Evolutionary conservation across 2,113 vertebrate species (phyloP), one percentile per base, ranked within the genome.

Genomic region (Uropsilus gracilis): DNA sequence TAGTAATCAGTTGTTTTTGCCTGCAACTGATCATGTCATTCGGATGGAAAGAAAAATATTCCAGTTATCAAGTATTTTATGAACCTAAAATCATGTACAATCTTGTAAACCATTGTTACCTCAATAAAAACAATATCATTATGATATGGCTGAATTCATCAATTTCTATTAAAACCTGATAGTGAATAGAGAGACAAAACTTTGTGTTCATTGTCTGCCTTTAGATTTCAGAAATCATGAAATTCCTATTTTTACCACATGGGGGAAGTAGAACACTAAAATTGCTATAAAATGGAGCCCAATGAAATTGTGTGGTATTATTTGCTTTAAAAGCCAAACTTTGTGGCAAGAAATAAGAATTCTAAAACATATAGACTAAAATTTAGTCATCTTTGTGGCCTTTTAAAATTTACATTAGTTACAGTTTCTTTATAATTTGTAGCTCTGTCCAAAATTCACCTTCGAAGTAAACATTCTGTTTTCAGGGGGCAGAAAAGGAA

Each of bases 211-310:
- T 32, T 11, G 1, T 90, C 7, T 32, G 20, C 32, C 1, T 68
- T 78, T 44, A 13, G 24, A 86, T 34, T 80, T 80, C 37, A 89
- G 76, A 93, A 95, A 85, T 39, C 12, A 76, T 77, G 32, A 87
- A 88, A 50, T 95, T 91, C 44, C 64, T 59, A 53, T 85, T 87
- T 68, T 90, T 5, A 93, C 91, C 97, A 96, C 83, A 59, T 83
- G 96, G 42, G 57, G 94, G 95, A 44, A 94, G 93, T 73, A 97
- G 86, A 94, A 89, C 22, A 87, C 86, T 48, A 84, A 86, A 66
- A 93, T 63, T 88, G 80, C 61, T 26, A 13, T 34, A 42, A 72
- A 71, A 72, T 6, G 9, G 10, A 0, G 2, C 2, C 28, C 24
- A 37, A 57, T 48, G 63, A 50, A 72, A 91, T 59, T 34, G 18